These are phyloP conservation scores for Oophaga pumilio DNA, from an alignment of 2,113 vertebrate genomes.

Conservation along the genomic window DNA sequence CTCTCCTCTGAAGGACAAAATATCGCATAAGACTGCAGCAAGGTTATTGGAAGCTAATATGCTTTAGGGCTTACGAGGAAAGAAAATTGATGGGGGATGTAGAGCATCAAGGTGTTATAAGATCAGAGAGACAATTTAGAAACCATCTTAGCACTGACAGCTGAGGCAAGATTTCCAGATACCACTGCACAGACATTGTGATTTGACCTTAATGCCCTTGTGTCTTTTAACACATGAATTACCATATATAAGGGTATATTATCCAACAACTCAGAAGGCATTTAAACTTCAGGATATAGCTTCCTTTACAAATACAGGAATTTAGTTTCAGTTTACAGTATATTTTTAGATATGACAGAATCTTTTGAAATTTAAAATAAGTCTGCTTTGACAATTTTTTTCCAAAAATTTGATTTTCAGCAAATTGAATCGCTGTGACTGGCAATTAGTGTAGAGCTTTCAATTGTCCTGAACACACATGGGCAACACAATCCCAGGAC, in stretches of 20 bases:
- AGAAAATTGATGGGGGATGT: slow-evolving; percentile 49
- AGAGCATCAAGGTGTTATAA: slow-evolving; percentile 50
- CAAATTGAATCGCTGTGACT: no score
- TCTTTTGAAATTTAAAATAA: no score
- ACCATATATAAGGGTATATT: neutral
- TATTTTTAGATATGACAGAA: no score
- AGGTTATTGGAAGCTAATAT: slow-evolving; percentile 53
- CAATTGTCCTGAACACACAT: no score
- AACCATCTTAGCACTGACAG: slow-evolving; percentile 31
- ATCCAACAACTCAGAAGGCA: no score
- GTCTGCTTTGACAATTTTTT: no score
- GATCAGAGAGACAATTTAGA: slow-evolving; percentile 50
- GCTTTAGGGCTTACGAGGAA: slow-evolving; percentile 44
- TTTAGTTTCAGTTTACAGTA: no score
- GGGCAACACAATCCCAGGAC: no score
- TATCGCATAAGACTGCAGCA: slow-evolving; percentile 26
- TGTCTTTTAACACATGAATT: neutral
- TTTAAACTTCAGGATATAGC: no score
- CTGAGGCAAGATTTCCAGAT: slow-evolving; percentile 27
- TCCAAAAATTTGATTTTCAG: no score
- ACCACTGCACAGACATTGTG: neutral
- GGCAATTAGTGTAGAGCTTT: no score
- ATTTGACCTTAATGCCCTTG: neutral
- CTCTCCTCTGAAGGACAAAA: slow-evolving; percentile 51
- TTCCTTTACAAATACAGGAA: no score